Evolutionary conservation across 2,113 vertebrate species (phyloP).

Genomic region (Leiothrix lutea): DNA sequence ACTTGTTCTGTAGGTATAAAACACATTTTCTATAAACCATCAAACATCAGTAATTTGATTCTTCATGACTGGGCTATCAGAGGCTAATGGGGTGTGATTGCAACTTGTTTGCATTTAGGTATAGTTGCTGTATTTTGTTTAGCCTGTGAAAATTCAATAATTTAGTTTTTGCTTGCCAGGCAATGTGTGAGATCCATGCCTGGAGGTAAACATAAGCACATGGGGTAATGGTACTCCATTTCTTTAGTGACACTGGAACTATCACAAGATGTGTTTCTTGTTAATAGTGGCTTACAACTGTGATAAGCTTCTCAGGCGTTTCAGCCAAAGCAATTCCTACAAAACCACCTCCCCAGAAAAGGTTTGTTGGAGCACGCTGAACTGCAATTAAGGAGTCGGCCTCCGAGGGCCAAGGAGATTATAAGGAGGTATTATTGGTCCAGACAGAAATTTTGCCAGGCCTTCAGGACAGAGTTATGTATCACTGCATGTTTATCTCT

Average conservation of each 20-base stretch:
- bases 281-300: neutral
- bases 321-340: constrained; percentile 17
- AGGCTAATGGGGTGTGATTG: neutral
- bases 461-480: constrained; percentile 32
- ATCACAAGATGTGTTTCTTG: neutral
- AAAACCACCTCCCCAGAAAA: neutral
- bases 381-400: neutral
- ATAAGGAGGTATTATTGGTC: constrained; percentile 12
- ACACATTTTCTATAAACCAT: neutral
- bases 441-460: constrained; percentile 51
- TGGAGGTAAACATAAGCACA: neutral
- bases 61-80: neutral
- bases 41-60: neutral
- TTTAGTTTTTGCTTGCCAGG: neutral
- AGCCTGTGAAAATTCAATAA: neutral
- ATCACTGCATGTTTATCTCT: neutral
- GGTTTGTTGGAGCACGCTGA: neutral
- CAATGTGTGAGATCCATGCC: neutral
- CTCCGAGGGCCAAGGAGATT: neutral
- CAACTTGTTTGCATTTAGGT: neutral
- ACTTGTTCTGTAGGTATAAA: neutral
- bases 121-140: neutral
- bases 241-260: neutral
- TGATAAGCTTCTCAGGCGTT: constrained; percentile 20
- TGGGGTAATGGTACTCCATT: neutral